Evolutionary conservation across 2,113 vertebrate genomes (phyloP).

Genomic region (Nerophis lumbriciformis): DNA sequence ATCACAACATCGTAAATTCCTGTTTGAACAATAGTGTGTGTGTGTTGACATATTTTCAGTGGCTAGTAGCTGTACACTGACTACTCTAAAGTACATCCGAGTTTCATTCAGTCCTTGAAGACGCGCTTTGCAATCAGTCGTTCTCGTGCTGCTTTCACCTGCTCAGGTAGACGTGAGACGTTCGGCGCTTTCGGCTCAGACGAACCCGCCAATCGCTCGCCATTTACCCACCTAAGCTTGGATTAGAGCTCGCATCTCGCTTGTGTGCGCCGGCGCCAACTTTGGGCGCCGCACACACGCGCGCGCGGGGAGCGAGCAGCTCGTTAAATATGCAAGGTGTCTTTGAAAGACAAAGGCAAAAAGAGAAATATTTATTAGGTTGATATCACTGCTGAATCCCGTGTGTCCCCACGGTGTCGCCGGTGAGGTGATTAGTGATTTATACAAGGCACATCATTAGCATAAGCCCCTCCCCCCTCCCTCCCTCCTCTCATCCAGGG

Average conservation of each 20-base stretch:
- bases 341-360: slow-evolving; percentile 52
- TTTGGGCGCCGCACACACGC: slow-evolving; percentile 12
- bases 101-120: too few relatives aligned
- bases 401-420: slow-evolving; percentile 50
- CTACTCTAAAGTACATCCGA: too few relatives aligned
- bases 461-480: slow-evolving; percentile 25
- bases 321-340: slow-evolving; percentile 53
- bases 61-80: too few relatives aligned
- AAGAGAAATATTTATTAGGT: slow-evolving; percentile 71
- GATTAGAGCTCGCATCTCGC: slow-evolving; percentile 51
- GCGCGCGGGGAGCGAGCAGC: slow-evolving; percentile 32
- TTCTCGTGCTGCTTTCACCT: too few relatives aligned
- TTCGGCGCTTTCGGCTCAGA: too few relatives aligned
- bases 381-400: slow-evolving; percentile 35
- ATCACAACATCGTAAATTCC: too few relatives aligned
- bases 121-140: too few relatives aligned
- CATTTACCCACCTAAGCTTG: slow-evolving; percentile 65
- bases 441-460: slow-evolving; percentile 63
- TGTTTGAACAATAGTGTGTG: too few relatives aligned
- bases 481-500: slow-evolving; percentile 50
- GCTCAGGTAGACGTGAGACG: too few relatives aligned
- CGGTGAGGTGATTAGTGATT: slow-evolving; percentile 67
- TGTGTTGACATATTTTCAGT: too few relatives aligned
- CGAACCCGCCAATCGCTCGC: slow-evolving; percentile 64
- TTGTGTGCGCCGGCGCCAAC: slow-evolving; percentile 17